These are phyloP conservation scores for Clusia tigrina DNA, from an alignment of 2,888 invertebrate genomes.

Conservation along the genomic window DNA sequence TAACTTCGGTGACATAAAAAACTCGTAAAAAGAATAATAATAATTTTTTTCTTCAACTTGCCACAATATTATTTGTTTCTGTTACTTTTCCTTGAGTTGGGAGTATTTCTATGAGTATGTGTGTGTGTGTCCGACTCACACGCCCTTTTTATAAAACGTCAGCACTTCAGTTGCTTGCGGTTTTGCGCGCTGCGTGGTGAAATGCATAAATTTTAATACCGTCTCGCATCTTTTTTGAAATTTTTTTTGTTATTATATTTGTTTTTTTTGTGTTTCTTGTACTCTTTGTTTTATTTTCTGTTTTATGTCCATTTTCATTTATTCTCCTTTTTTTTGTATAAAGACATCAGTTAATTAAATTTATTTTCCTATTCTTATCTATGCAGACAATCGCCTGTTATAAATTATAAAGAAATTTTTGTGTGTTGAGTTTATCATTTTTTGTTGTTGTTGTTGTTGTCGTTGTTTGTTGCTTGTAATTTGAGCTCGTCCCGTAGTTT, in stretches of 20 bases:
- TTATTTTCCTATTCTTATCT: slow-evolving; percentile 12
- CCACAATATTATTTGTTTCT: slow-evolving; percentile 8
- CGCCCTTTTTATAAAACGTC: slow-evolving; percentile 5
- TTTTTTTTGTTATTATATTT: neutral
- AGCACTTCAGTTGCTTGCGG: slow-evolving; percentile 2
- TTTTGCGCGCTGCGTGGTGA: slow-evolving; percentile 1
- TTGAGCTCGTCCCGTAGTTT: neutral
- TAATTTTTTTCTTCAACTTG: slow-evolving; percentile 8
- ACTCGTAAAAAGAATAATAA: slow-evolving; percentile 15
- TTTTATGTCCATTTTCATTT: neutral
- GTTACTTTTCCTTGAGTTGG: slow-evolving; percentile 8
- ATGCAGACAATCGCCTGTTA: slow-evolving; percentile 21
- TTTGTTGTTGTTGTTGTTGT: neutral
- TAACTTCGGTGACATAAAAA: slow-evolving; percentile 26
- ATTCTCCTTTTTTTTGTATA: neutral
- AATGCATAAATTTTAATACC: slow-evolving; percentile 7
- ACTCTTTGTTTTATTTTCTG: neutral
- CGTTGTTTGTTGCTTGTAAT: neutral
- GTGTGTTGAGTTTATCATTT: neutral
- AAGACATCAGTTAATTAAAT: slow-evolving; percentile 13
- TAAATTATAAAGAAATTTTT: slow-evolving; percentile 13
- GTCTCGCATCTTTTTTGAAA: neutral
- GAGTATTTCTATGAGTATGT: neutral
- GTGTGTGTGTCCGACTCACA: slow-evolving; percentile 2
- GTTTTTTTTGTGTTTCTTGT: neutral